A percentile compares a stretch with the other conserved stretches of the same genome.
These are phyloP conservation scores for Calameuta idolon DNA, from an alignment of 2,888 invertebrate genomes.

Conservation along the genomic window DNA sequence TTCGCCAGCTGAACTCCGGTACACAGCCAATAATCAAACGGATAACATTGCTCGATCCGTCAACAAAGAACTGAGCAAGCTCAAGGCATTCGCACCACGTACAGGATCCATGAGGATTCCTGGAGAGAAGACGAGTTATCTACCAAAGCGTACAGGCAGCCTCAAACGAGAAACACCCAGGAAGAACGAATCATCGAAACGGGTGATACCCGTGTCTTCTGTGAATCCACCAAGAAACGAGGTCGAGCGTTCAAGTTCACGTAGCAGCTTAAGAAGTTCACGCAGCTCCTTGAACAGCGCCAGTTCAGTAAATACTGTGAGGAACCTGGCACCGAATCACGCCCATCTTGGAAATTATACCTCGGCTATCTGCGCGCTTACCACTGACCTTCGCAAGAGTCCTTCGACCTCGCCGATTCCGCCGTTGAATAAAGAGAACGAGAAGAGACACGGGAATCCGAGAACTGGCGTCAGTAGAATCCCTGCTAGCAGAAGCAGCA, in stretches of 20 bases:
- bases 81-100: slow-evolving; percentile 32
- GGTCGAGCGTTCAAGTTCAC: slow-evolving; percentile 82
- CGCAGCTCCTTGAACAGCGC: slow-evolving; percentile 87
- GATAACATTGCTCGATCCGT: slow-evolving; percentile 31
- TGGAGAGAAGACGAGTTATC: slow-evolving; percentile 51
- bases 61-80: slow-evolving; percentile 32
- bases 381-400: slow-evolving; percentile 62
- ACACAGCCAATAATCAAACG: slow-evolving; percentile 28
- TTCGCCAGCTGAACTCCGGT: slow-evolving; percentile 56
- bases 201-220: slow-evolving; percentile 29
- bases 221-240: slow-evolving; percentile 63
- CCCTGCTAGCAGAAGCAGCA: slow-evolving; percentile 72
- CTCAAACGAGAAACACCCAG: slow-evolving; percentile 41
- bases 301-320: slow-evolving; percentile 82
- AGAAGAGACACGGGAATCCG: slow-evolving; percentile 38
- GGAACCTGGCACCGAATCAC: slow-evolving; percentile 73
- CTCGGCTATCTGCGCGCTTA: slow-evolving; percentile 68
- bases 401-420: slow-evolving; percentile 34
- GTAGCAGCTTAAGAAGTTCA: slow-evolving; percentile 85
- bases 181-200: slow-evolving; percentile 33
- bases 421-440: slow-evolving; percentile 33
- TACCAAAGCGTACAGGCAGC: slow-evolving; percentile 57
- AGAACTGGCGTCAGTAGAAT: slow-evolving; percentile 61
- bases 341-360: slow-evolving; percentile 69
- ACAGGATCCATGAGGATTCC: slow-evolving; percentile 30